Evolutionary conservation across 2,113 vertebrate genomes (phyloP), one percentile per base, ranked within the genome.

Genomic region (Pelecanus crispus): DNA sequence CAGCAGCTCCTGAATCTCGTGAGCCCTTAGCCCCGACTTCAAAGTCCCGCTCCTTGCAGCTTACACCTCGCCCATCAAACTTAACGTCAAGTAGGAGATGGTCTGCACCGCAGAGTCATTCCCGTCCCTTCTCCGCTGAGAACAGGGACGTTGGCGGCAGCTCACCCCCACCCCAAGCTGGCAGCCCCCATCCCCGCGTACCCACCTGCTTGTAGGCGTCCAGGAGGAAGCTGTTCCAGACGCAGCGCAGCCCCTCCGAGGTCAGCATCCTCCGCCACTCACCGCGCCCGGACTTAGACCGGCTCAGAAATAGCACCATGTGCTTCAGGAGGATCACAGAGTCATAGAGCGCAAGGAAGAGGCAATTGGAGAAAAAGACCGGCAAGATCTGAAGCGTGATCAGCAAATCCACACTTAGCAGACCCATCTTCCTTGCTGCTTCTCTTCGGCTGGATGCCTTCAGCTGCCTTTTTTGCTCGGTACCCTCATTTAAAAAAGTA

Each of bases 361-460:
- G 98, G 97, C 99, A 99, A 97, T 99, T 99, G 92, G 99, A 99
- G 97, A 99, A 99, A 97, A 99, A 99, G 24, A 99, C 99, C 34
- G 99, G 99, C 95, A 99, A 97, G 67, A 99, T 99, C 97, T 99
- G 99, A 88, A 99, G 98, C 65, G 99, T 99, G 94, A 99, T 99
- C 94, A 99, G 96, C 98, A 99, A 97, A 98, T 99, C 99, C 97
- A 99, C 98, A 74, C 99, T 99, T 91, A 99, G 98, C 97, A 98
- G 98, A 75, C 99, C 98, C 99, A 99, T 99, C 92, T 98, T 98
- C 97, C 79, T 91, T 56, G 92, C 87, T 47, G 86, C 94, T 97
- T 94, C 91, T 97, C 95, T 92, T 83, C 95, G 95, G 83, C 87
- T 59, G 68, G 91, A 56, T 93, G 90, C 95, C 80, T 96, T 97